These are phyloP conservation scores for Caenorhabditis uteleia DNA, from an alignment of 2,888 invertebrate genomes.

Conservation along the genomic window DNA sequence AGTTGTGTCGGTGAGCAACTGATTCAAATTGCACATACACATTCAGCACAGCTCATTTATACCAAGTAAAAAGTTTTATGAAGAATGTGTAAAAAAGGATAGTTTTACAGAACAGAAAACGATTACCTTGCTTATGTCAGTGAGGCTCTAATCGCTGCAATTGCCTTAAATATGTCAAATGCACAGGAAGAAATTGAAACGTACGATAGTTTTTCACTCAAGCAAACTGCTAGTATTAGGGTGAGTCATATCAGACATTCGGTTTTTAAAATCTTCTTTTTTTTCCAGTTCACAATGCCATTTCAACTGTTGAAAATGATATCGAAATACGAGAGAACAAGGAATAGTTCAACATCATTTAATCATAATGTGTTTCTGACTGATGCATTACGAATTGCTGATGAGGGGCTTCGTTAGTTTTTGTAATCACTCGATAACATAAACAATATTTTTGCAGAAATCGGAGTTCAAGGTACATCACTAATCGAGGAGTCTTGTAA, in stretches of 20 bases:
- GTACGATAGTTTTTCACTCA: constrained; percentile 1
- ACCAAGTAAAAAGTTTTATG: too few species aligned
- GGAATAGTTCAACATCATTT: too few species aligned
- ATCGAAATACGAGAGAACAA: too few species aligned
- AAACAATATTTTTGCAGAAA: too few species aligned
- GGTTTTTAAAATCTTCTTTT: too few species aligned
- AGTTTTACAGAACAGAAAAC: constrained; percentile 2
- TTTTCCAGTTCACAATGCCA: too few species aligned
- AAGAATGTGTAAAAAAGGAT: constrained; percentile 5
- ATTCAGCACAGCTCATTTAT: constrained; percentile 16
- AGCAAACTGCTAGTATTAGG: background rate
- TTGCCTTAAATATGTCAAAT: background rate
- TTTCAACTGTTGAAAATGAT: too few species aligned
- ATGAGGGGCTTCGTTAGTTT: background rate
- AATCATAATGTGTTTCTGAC: too few species aligned
- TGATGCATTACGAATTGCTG: background rate
- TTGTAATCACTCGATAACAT: constrained; percentile 2
- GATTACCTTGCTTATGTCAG: constrained; percentile 3
- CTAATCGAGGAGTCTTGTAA: constrained; percentile 17
- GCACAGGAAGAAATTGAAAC: constrained; percentile 10
- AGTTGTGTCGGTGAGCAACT: constrained; percentile 8
- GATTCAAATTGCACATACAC: constrained; percentile 12
- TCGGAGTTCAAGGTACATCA: constrained; percentile 2
- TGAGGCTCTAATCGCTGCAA: constrained; percentile 6
- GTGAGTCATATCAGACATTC: background rate